A percentile compares a stretch with the other conserved stretches of the same genome.
These are phyloP conservation scores for Eumacrocentrus americanus DNA, from an alignment of 2,888 invertebrate species.

Conservation along the genomic window DNA sequence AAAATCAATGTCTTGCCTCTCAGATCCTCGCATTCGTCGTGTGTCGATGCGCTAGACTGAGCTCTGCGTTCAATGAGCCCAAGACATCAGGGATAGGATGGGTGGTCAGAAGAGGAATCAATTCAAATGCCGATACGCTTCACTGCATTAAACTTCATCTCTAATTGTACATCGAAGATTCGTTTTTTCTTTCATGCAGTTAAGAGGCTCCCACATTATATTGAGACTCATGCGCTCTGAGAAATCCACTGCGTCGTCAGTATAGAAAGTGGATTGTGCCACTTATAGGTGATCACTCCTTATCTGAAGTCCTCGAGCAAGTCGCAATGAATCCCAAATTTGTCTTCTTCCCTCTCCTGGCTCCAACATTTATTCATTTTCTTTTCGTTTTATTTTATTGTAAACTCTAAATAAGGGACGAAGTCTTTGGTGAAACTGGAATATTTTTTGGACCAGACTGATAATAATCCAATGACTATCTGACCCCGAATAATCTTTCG, in stretches of 20 bases:
- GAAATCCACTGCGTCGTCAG: conserved; percentile 7
- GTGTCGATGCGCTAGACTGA: conserved; percentile 32
- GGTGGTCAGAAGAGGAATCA: conserved; percentile 25
- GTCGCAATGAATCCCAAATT: conserved; percentile 23
- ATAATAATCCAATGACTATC: neutral
- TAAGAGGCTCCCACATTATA: too few relatives aligned
- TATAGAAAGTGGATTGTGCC: conserved; percentile 28
- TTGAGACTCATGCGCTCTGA: too few relatives aligned
- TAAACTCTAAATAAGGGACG: too few relatives aligned
- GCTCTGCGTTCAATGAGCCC: conserved; percentile 19
- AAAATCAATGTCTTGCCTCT: conserved; percentile 16
- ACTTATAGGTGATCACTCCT: conserved; percentile 26
- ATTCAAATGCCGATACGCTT: conserved; percentile 10
- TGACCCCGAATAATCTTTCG: neutral
- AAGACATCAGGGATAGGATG: conserved; percentile 18
- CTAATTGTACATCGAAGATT: too few relatives aligned
- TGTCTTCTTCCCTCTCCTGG: neutral
- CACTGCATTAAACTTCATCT: conserved; percentile 4
- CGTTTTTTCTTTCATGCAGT: too few relatives aligned
- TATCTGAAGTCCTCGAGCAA: conserved; percentile 6
- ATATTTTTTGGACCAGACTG: neutral
- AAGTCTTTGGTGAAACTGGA: neutral
- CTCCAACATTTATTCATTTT: neutral
- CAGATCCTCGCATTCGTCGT: conserved; percentile 17
- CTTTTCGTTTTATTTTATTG: neutral